These are phyloP conservation scores for Vulpes ferrilata DNA, from an alignment of 2,113 vertebrate genomes.

Conservation along the genomic window DNA sequence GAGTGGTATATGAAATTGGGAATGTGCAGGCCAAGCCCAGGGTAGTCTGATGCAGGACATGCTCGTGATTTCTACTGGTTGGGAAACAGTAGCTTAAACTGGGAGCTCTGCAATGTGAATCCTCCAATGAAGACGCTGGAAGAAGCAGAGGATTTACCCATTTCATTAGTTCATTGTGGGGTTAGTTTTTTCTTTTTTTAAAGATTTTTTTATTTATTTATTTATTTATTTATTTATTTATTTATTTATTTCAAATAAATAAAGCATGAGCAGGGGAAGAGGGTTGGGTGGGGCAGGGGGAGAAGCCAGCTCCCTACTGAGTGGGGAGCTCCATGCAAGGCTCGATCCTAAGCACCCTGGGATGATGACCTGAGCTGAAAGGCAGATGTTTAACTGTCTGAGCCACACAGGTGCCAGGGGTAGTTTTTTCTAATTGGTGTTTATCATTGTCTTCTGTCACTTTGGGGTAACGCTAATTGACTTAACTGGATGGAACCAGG, in stretches of 20 bases:
- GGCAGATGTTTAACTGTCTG: too few relatives aligned
- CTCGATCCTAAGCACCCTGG: too few relatives aligned
- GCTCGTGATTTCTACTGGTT: constrained; percentile 33
- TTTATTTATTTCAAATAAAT: too few relatives aligned
- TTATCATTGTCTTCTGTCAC: neutral
- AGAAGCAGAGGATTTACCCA: neutral
- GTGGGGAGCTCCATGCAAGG: too few relatives aligned
- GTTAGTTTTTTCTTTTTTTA: neutral
- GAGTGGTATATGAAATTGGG: neutral
- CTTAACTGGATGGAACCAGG: neutral
- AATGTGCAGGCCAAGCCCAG: constrained; percentile 15
- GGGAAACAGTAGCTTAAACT: neutral
- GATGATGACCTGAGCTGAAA: too few relatives aligned
- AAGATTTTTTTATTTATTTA: too few relatives aligned
- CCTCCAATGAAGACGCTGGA: neutral
- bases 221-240: too few relatives aligned
- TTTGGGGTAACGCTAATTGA: neutral
- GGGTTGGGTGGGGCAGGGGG: too few relatives aligned
- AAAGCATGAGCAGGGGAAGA: too few relatives aligned
- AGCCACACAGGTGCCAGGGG: too few relatives aligned
- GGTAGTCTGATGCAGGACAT: constrained; percentile 9
- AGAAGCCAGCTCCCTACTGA: too few relatives aligned
- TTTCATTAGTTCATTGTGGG: neutral
- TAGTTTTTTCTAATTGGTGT: neutral
- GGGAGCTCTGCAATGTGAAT: neutral